A percentile compares a stretch with the other conserved stretches of the same genome.
Conservation (phyloP, 1,140 invertebrate genomes). For the Pachypeltis micranthus region DNA sequence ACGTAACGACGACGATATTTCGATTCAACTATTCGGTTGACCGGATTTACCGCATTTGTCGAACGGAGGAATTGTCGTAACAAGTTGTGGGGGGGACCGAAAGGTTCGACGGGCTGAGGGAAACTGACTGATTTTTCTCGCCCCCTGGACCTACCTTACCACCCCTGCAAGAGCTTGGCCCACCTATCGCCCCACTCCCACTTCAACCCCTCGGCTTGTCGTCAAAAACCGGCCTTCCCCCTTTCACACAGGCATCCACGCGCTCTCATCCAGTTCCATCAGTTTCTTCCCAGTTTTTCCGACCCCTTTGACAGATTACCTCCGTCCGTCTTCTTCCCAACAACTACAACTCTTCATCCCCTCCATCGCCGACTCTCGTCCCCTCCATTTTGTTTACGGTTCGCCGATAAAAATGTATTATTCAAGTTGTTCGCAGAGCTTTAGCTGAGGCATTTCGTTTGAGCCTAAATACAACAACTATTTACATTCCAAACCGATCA, state of each 20-base stretch:
- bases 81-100: neutral
- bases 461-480: too few species aligned
- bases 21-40: too few species aligned
- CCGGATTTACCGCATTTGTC: too few species aligned
- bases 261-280: neutral
- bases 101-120: neutral
- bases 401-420: too few species aligned
- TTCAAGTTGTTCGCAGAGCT: too few species aligned
- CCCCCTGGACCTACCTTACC: slow-evolving; percentile 13
- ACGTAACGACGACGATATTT: too few species aligned
- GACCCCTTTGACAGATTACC: slow-evolving; percentile 1
- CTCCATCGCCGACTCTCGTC: too few species aligned
- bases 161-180: neutral
- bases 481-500: too few species aligned
- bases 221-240: neutral
- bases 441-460: too few species aligned
- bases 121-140: slow-evolving; percentile 1
- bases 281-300: neutral
- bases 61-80: too few species aligned
- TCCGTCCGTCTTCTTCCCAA: neutral
- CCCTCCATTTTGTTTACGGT: too few species aligned
- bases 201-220: neutral
- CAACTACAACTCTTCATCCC: neutral
- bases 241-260: neutral
- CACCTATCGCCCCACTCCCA: neutral